Percentiles rank a stretch among this genome's conserved stretches.
Conservation (phyloP, 2,797 vertebrate species). For the Kryptopterus vitreolus region DNA sequence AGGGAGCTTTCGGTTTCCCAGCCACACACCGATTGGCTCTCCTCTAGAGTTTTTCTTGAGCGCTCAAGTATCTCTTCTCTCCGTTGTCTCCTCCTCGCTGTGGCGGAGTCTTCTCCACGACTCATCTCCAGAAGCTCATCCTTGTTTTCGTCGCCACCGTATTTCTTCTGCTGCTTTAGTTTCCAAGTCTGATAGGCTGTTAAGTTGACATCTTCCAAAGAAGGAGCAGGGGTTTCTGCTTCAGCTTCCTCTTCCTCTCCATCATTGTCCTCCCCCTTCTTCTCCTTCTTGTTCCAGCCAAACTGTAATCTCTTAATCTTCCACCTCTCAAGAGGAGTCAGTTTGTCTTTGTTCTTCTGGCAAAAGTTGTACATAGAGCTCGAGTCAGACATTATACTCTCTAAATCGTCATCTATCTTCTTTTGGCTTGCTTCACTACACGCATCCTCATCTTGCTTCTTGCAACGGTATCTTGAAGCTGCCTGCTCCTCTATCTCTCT, state of each 20-base stretch:
- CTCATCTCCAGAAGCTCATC: conserved; percentile 84
- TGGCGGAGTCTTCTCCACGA: conserved; percentile 77
- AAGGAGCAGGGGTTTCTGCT: conserved; percentile 59
- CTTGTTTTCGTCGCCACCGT: conserved; percentile 78
- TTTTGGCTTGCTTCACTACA: conserved; percentile 52
- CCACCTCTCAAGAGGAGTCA: conserved; percentile 92
- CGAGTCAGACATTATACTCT: conserved; percentile 84
- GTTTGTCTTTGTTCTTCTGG: conserved; percentile 88
- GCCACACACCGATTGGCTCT: conserved; percentile 88
- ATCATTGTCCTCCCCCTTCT: conserved; percentile 68
- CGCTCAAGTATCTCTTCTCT: conserved; percentile 88
- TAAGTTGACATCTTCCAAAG: conserved; percentile 79
- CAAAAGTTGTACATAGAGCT: conserved; percentile 93
- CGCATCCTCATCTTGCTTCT: conserved; percentile 56
- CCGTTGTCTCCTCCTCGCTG: conserved; percentile 81
- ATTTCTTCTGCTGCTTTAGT: conserved; percentile 83
- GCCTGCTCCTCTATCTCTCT: conserved; percentile 88
- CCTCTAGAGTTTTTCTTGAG: conserved; percentile 84
- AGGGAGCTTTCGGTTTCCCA: conserved; percentile 81
- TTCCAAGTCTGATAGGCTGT: conserved; percentile 96
- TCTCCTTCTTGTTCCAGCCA: conserved; percentile 91
- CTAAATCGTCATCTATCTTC: conserved; percentile 74
- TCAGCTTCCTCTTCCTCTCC: conserved; percentile 49
- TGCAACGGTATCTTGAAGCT: conserved; percentile 67
- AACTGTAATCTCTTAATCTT: conserved; percentile 94